Percentiles rank a stretch among this genome's conserved stretches.
Conservation (phyloP, 2,797 vertebrate species). For the Masticophis lateralis region DNA sequence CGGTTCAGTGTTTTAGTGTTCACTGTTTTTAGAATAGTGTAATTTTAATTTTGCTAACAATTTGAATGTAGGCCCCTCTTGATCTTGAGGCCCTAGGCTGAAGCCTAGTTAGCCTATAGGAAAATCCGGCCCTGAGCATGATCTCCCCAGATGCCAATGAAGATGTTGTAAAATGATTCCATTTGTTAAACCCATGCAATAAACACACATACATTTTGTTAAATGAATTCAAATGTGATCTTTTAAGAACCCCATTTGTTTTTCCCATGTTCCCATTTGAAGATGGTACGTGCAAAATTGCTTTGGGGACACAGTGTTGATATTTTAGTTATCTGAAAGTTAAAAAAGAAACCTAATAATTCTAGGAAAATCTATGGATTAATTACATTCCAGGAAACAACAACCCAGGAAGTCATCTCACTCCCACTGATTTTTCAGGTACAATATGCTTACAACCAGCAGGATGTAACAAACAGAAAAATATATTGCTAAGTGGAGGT, state of each 20-base stretch:
- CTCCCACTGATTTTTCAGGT: neutral
- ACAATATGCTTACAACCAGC: neutral
- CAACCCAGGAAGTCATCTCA: neutral
- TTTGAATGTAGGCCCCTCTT: too few species aligned
- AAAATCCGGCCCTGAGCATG: neutral
- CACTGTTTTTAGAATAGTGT: too few species aligned
- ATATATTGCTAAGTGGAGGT: neutral
- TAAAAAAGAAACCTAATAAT: too few species aligned
- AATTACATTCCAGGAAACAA: neutral
- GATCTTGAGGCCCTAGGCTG: too few species aligned
- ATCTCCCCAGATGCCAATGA: neutral
- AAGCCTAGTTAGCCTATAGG: too few species aligned
- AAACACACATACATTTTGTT: neutral
- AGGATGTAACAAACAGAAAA: neutral
- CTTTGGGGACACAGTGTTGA: neutral
- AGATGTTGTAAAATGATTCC: neutral
- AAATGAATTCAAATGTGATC: neutral
- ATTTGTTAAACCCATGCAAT: neutral
- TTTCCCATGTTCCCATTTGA: neutral
- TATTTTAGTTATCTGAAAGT: neutral
- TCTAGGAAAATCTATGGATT: neutral
- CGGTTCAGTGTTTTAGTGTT: too few species aligned
- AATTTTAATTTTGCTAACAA: too few species aligned
- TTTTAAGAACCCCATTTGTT: neutral
- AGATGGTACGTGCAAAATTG: neutral